Evolutionary conservation across 23 tunicate species (phyloP), one percentile per base, ranked within the genome.

Genomic region (Oikopleura albicans): DNA sequence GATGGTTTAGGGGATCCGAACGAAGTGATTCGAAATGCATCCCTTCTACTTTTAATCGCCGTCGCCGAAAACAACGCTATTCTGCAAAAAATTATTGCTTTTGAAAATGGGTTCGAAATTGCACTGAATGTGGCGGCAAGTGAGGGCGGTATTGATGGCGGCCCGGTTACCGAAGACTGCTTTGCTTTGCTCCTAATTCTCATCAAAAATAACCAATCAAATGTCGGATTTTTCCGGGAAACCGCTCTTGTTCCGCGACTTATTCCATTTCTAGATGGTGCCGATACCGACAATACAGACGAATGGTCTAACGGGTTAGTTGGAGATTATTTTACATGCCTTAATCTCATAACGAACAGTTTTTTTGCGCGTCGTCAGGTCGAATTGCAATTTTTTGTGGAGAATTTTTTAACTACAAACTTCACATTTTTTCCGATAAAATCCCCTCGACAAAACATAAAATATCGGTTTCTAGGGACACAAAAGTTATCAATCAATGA

Each of bases 51-150:
- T n/a, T 83, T 95, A 1, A 87, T 88, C 38, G 99, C 91, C 76
- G 84, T 95, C 39, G 87, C 96, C 39, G 76, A 86, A 59, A 86
- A 88, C 28, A 95, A 95, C 66, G 83, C 96, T 2, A 95, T 91
- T 75, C 88, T 95, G 40, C 99, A 95, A 57, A 95, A 90, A 86
- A 95, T 95, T 66, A 89, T 95, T 39, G 99, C 96, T 28, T 95
- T 95, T 86, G 96, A 95, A 84, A 95, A 87, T 84, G 97, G 97
- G 34, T 95, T 95, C 83, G 99, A 95, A 84, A 83, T 87, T 28
- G 59, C 87, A 1, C 88, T 95, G 57, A 66, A 83, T 2, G 89
- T 95, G 16, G 86, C 91, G 0, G 85, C 40, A 4, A 86, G 83
- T 37, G 99, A 95, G 49, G 99, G 97, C 16, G 76, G 87, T 39